Percentiles rank a stretch among this genome's conserved stretches.
Evolutionary conservation across 1,140 invertebrate species (phyloP).

Genomic region (Glomeris maerens): DNA sequence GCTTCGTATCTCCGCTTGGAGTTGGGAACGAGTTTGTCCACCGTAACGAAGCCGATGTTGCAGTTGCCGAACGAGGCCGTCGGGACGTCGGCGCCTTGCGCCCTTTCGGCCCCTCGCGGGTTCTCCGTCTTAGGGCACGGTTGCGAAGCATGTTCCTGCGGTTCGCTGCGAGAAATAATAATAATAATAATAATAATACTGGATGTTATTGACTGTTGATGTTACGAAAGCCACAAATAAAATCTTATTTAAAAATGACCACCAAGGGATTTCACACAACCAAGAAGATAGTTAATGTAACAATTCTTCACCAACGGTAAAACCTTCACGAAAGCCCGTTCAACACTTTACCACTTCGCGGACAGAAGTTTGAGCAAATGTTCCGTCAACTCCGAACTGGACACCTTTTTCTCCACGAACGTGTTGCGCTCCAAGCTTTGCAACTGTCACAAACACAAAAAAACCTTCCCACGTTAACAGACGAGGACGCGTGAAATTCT

Average conservation of each 20-base stretch:
- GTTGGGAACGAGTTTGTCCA: slow-evolving; percentile 21
- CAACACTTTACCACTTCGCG: slow-evolving; percentile 2
- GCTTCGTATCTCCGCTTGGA: slow-evolving; percentile 24
- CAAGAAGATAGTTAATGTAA: too few relatives aligned
- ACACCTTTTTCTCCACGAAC: slow-evolving; percentile 46
- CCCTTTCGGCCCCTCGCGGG: slow-evolving; percentile 9
- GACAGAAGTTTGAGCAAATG: slow-evolving; percentile 25
- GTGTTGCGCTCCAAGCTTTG: slow-evolving; percentile 27
- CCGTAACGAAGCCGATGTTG: slow-evolving; percentile 13
- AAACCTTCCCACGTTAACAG: not conserved
- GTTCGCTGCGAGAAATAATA: too few relatives aligned
- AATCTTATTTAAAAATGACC: too few relatives aligned
- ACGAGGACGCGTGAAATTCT: too few relatives aligned
- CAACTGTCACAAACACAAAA: slow-evolving; percentile 19
- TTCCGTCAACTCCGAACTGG: slow-evolving; percentile 39
- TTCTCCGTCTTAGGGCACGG: not conserved
- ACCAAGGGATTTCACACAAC: too few relatives aligned
- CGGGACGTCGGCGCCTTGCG: not conserved
- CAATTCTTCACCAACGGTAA: not conserved
- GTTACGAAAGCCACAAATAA: too few relatives aligned
- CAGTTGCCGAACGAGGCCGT: not conserved
- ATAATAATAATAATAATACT: too few relatives aligned
- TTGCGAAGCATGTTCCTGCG: too few relatives aligned
- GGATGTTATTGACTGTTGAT: too few relatives aligned
- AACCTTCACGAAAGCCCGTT: not conserved